Evolutionary conservation across 2,113 vertebrate species (phyloP).

Genomic region (Gracilinanus agilis): DNA sequence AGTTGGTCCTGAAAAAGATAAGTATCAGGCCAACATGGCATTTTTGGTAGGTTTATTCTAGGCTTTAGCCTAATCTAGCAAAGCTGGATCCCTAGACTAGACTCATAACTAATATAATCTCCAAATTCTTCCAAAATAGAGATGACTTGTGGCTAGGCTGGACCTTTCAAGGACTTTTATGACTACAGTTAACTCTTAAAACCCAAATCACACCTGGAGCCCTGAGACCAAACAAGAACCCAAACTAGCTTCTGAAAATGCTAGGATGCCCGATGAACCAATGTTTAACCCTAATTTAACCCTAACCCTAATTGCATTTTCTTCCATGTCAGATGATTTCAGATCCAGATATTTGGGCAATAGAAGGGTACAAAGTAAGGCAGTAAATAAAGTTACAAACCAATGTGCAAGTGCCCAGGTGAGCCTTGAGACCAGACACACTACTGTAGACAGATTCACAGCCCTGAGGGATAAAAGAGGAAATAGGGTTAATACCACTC

Average conservation of each 20-base stretch:
- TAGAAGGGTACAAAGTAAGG: neutral
- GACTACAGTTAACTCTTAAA: neutral
- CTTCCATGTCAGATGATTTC: slow-evolving; percentile 50
- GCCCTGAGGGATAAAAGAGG: slow-evolving; percentile 85
- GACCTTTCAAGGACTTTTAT: slow-evolving; percentile 31
- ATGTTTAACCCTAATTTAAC: no score
- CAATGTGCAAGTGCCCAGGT: slow-evolving; percentile 93
- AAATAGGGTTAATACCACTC: slow-evolving; percentile 25
- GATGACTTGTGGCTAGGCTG: neutral
- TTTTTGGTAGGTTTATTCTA: neutral
- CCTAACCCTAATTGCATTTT: slow-evolving; percentile 52
- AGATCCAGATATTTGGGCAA: neutral
- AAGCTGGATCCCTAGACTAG: neutral
- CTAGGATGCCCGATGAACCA: neutral
- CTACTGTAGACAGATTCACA: slow-evolving; percentile 94
- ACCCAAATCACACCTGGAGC: slow-evolving; percentile 20
- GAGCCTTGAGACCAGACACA: slow-evolving; percentile 95
- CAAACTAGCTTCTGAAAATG: slow-evolving; percentile 41
- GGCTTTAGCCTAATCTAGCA: neutral
- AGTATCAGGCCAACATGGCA: slow-evolving; percentile 18
- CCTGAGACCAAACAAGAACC: slow-evolving; percentile 5
- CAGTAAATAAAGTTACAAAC: slow-evolving; percentile 82
- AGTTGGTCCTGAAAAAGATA: slow-evolving; percentile 8
- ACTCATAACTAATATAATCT: slow-evolving; percentile 28
- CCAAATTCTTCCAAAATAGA: neutral